These are phyloP conservation scores for Meda fulgida DNA, from an alignment of 2,797 vertebrate species.

Conservation along the genomic window DNA sequence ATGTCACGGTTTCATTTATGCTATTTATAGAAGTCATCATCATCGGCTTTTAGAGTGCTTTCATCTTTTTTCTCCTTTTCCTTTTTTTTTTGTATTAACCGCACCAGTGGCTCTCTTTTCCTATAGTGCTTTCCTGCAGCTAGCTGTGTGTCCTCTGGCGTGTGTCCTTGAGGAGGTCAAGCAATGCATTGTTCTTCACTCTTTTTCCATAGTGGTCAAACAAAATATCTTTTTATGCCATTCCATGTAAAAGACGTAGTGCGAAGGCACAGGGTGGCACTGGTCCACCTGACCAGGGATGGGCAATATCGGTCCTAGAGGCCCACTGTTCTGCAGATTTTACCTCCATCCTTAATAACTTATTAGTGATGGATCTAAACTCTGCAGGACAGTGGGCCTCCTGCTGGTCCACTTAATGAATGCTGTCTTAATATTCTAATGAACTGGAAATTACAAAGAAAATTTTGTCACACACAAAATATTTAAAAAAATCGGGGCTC, in stretches of 20 bases:
- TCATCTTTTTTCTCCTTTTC: constrained; percentile 47
- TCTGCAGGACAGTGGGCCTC: neutral
- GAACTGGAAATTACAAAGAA: neutral
- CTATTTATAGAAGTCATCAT: constrained; percentile 81
- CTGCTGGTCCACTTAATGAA: no score
- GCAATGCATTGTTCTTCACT: constrained; percentile 73
- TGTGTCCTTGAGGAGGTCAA: constrained; percentile 78
- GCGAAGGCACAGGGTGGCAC: neutral
- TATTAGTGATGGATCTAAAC: no score
- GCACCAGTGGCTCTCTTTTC: constrained; percentile 78
- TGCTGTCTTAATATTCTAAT: neutral
- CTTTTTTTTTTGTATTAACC: constrained; percentile 75
- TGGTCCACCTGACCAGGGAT: neutral
- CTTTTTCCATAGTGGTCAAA: constrained; percentile 62
- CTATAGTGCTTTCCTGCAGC: constrained; percentile 77
- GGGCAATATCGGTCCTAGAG: neutral
- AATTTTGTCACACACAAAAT: neutral
- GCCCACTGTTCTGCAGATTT: neutral
- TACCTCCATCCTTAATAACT: neutral
- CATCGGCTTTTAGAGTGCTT: constrained; percentile 70
- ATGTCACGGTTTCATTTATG: constrained; percentile 62
- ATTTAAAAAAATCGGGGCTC: no score
- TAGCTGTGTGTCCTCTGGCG: constrained; percentile 64
- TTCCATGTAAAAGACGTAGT: neutral
- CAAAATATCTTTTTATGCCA: neutral